Evolutionary conservation across 2,888 invertebrate genomes (phyloP).

Genomic region (Anarsia innoxiella): DNA sequence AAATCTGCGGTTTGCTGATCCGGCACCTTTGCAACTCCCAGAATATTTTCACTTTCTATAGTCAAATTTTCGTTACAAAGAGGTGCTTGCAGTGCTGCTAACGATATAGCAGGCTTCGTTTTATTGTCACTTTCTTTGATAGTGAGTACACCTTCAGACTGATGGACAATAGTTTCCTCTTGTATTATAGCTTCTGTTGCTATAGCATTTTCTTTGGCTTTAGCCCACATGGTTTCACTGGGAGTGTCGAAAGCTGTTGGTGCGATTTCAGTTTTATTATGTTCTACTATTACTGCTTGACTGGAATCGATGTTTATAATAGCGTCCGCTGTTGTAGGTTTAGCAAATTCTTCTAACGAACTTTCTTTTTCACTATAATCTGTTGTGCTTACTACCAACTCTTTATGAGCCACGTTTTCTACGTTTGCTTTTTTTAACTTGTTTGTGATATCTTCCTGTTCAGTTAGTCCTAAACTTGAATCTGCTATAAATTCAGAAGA

Average conservation of each 20-base stretch:
- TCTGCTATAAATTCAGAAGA: constrained; percentile 63
- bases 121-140: constrained; percentile 29
- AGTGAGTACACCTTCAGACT: constrained; percentile 52
- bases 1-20: constrained; percentile 56
- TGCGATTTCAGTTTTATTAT: constrained; percentile 61
- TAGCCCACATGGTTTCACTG: constrained; percentile 34
- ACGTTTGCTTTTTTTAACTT: constrained; percentile 58
- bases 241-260: constrained; percentile 44
- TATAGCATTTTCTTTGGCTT: constrained; percentile 49
- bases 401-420: constrained; percentile 69
- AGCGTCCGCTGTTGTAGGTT: constrained; percentile 32
- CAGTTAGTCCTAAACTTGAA: constrained; percentile 42
- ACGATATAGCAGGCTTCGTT: constrained; percentile 55
- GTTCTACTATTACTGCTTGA: constrained; percentile 67
- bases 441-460: constrained; percentile 21
- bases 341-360: constrained; percentile 21
- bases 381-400: constrained; percentile 70
- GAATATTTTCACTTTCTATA: constrained; percentile 75
- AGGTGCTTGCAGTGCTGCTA: constrained; percentile 71
- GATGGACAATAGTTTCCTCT: constrained; percentile 70
- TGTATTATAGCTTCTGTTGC: constrained; percentile 75
- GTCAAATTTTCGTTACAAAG: constrained; percentile 72
- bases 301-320: constrained; percentile 42
- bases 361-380: constrained; percentile 76
- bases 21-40: constrained; percentile 46